A percentile compares a stretch with the other conserved stretches of the same genome.
Evolutionary conservation across 2,113 vertebrate species (phyloP).

Genomic region (Cricetomys ansorgei): DNA sequence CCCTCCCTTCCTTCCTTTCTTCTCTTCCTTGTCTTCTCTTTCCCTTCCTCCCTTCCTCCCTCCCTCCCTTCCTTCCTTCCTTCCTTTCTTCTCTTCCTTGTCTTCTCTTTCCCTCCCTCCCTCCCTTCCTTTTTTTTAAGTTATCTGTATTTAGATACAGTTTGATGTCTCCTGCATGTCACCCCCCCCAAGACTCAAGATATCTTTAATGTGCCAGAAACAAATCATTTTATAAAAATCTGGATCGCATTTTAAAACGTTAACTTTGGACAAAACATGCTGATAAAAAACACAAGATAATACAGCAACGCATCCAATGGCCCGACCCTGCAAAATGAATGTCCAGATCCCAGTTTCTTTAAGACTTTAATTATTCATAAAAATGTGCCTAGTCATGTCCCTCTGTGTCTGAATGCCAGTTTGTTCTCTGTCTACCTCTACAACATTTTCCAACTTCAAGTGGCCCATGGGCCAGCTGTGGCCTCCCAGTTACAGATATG

Average conservation of each 20-base stretch:
- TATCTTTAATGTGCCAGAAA: not conserved
- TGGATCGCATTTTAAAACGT: not conserved
- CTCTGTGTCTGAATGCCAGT: not conserved
- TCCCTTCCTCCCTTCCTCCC: too few relatives aligned
- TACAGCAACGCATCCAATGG: rapidly evolving
- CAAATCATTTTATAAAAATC: not conserved
- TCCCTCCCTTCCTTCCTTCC: too few relatives aligned
- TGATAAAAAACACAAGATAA: not conserved
- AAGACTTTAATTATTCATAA: not conserved
- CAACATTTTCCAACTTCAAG: not conserved
- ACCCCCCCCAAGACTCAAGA: not conserved
- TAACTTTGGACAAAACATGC: not conserved
- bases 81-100: too few relatives aligned
- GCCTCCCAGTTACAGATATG: not conserved
- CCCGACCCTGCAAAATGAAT: not conserved
- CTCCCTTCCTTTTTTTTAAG: too few relatives aligned
- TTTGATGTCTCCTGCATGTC: not conserved
- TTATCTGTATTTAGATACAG: not conserved
- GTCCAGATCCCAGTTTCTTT: not conserved
- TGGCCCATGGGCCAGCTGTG: not conserved
- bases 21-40: too few relatives aligned
- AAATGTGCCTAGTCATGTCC: not conserved
- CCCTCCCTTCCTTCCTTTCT: too few relatives aligned
- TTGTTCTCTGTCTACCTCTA: not conserved
- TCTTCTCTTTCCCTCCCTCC: too few relatives aligned